Evolutionary conservation across 2,113 vertebrate genomes (phyloP).

Genomic region (Sisor rabdophorus): DNA sequence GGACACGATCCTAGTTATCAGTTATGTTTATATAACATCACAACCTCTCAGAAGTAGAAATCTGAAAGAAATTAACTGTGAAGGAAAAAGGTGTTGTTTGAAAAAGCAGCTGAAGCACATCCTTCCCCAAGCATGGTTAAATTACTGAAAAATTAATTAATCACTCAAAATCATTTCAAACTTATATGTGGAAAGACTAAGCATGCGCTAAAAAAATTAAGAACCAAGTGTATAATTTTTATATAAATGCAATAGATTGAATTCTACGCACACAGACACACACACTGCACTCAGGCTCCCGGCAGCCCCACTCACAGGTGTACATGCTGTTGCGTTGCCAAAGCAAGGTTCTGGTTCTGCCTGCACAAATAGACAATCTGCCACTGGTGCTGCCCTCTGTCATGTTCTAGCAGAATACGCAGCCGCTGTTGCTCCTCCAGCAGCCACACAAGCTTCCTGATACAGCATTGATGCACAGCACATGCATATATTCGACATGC

Average conservation of each 20-base stretch:
- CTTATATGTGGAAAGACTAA: not conserved
- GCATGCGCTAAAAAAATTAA: not conserved
- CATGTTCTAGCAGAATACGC: constrained; percentile 47
- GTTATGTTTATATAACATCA: too few species aligned
- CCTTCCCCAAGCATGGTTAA: not conserved
- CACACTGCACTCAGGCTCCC: constrained; percentile 15
- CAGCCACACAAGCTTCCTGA: constrained; percentile 46
- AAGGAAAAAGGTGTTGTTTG: not conserved
- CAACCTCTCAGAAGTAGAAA: too few species aligned
- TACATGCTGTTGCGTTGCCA: constrained; percentile 65
- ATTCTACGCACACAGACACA: not conserved
- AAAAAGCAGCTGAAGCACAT: not conserved
- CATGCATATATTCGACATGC: not conserved
- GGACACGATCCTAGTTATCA: too few species aligned
- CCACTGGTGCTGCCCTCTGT: constrained; percentile 59
- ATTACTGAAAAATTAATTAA: not conserved
- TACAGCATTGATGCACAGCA: constrained; percentile 1
- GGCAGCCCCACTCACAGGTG: constrained; percentile 66
- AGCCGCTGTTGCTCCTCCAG: constrained; percentile 51
- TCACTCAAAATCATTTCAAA: not conserved
- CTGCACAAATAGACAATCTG: constrained; percentile 61
- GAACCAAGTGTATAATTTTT: too few species aligned
- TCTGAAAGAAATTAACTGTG: too few species aligned
- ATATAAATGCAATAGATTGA: too few species aligned
- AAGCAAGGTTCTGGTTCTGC: constrained; percentile 66